Conservation (phyloP, 2,888 invertebrate species). For the Carpatolechia fugitivella region DNA sequence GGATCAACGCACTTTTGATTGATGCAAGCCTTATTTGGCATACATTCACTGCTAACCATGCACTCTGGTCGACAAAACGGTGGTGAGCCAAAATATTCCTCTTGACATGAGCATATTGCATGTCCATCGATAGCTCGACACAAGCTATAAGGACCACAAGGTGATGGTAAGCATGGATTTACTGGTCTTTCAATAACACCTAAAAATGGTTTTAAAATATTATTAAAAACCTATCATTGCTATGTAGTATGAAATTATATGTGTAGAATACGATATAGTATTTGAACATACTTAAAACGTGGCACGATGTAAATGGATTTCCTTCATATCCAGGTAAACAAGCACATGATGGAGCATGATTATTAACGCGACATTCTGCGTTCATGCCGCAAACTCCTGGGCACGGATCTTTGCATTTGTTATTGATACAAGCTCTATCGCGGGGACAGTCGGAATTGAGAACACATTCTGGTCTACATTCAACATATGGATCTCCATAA, state of each 20-base stretch:
- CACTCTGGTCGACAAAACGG: constrained; percentile 90
- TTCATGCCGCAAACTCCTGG: constrained; percentile 90
- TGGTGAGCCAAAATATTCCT: constrained; percentile 88
- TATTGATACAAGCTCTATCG: constrained; percentile 88
- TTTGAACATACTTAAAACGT: constrained; percentile 60
- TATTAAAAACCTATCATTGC: not conserved
- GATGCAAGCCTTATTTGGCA: constrained; percentile 88
- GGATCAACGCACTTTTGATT: constrained; percentile 90
- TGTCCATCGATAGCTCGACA: constrained; percentile 86
- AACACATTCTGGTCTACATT: constrained; percentile 94
- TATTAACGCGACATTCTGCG: constrained; percentile 89
- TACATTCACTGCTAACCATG: constrained; percentile 89
- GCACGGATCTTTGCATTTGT: constrained; percentile 92
- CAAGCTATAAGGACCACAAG: constrained; percentile 90
- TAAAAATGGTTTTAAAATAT: constrained; percentile 37
- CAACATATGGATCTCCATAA: constrained; percentile 91
- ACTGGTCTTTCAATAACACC: constrained; percentile 55
- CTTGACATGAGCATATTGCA: constrained; percentile 89
- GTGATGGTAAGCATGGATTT: constrained; percentile 81
- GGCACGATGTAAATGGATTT: constrained; percentile 87
- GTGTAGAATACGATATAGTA: not conserved
- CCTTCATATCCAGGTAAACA: constrained; percentile 88
- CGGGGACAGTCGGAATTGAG: constrained; percentile 90
- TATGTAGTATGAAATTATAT: not conserved
- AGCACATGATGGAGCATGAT: constrained; percentile 89